These are phyloP conservation scores for Apotomis betuletana DNA, from an alignment of 2,888 invertebrate species.

Conservation along the genomic window DNA sequence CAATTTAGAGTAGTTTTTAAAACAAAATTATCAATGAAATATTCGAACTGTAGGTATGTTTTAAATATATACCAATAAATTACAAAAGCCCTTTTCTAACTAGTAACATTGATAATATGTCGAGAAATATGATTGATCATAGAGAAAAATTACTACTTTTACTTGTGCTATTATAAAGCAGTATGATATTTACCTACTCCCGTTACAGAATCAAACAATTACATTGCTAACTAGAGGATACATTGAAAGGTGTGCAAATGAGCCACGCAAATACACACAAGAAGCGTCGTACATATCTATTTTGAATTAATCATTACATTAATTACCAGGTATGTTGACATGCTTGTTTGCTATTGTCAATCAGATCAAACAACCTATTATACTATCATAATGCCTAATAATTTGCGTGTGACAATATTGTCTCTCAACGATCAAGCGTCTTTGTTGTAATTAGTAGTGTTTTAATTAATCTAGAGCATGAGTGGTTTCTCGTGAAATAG, in stretches of 20 bases:
- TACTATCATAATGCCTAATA: conserved; percentile 65
- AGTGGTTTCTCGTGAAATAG: too few species aligned
- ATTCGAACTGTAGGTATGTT: too few species aligned
- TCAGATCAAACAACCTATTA: conserved; percentile 73
- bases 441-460: conserved; percentile 27
- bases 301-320: conserved; percentile 77
- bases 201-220: not conserved
- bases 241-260: conserved; percentile 23
- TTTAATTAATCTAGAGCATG: not conserved
- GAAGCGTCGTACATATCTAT: conserved; percentile 69
- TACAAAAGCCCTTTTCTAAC: too few species aligned
- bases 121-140: too few species aligned
- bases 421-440: conserved; percentile 18
- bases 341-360: conserved; percentile 73
- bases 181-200: not conserved
- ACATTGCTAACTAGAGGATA: not conserved
- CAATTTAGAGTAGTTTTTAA: too few species aligned
- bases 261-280: conserved; percentile 64
- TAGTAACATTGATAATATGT: too few species aligned
- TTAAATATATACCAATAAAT: too few species aligned
- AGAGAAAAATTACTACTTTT: too few species aligned
- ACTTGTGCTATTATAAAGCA: too few species aligned
- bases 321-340: conserved; percentile 77
- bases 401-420: conserved; percentile 45
- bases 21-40: too few species aligned